These are phyloP conservation scores for Lucinisca nassula DNA, from an alignment of 2,888 invertebrate species.

Conservation along the genomic window DNA sequence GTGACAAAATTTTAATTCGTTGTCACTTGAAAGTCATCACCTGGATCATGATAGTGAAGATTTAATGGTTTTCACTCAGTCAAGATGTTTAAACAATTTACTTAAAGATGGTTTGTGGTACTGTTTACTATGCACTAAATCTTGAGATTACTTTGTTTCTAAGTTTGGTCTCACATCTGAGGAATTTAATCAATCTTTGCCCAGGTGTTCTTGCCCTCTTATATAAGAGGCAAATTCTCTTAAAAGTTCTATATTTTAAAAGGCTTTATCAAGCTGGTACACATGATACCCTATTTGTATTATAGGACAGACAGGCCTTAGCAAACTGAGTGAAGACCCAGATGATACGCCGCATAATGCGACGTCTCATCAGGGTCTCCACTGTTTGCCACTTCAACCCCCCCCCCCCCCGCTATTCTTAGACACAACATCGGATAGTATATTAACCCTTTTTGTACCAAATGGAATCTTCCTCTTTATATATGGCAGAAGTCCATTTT, in stretches of 20 bases:
- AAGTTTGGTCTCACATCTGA: constrained; percentile 10
- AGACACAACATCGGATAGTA: no score
- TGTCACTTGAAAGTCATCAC: constrained; percentile 11
- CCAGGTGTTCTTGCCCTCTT: neutral
- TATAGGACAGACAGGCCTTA: no score
- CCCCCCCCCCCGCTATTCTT: no score
- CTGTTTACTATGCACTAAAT: neutral
- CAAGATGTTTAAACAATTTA: constrained; percentile 60
- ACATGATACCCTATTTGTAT: no score
- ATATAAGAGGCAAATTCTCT: neutral
- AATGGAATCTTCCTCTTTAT: no score
- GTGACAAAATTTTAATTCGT: neutral
- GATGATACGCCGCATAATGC: no score
- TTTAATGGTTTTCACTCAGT: constrained; percentile 56
- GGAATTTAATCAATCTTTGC: constrained; percentile 2
- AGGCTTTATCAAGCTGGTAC: neutral
- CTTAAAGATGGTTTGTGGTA: constrained; percentile 23
- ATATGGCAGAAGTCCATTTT: no score
- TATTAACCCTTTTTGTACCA: no score
- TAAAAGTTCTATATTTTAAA: neutral
- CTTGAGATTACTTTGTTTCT: neutral
- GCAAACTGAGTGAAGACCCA: no score
- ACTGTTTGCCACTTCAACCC: no score
- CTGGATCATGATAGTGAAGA: neutral
- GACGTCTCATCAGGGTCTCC: no score